These are phyloP conservation scores for Dynastes grantii DNA, from an alignment of 2,888 invertebrate species.

Conservation along the genomic window DNA sequence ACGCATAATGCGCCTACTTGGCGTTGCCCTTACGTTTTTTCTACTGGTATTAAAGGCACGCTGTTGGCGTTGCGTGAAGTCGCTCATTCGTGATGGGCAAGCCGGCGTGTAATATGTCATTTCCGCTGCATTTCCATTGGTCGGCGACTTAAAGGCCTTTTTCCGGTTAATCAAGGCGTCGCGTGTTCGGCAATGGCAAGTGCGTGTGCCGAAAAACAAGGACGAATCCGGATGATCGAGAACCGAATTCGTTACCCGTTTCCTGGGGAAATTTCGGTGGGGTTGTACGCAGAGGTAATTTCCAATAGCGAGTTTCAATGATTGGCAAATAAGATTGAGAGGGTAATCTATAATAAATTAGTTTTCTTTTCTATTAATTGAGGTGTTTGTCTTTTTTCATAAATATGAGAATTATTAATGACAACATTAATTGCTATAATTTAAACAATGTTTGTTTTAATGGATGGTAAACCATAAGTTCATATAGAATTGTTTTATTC, in stretches of 20 bases:
- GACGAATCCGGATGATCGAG: background rate
- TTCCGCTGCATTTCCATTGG: constrained; percentile 59
- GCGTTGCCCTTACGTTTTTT: background rate
- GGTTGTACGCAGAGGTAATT: background rate
- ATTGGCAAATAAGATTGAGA: too few relatives aligned
- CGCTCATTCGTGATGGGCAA: constrained; percentile 48
- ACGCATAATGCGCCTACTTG: background rate
- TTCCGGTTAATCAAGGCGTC: constrained; percentile 58
- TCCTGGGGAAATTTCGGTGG: background rate
- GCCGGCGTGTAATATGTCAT: constrained; percentile 59
- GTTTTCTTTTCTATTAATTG: too few relatives aligned
- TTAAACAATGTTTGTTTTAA: too few relatives aligned
- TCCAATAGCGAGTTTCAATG: too few relatives aligned
- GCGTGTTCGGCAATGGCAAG: constrained; percentile 29
- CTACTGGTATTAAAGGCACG: constrained; percentile 2
- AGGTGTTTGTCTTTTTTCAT: too few relatives aligned
- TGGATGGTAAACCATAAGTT: too few relatives aligned
- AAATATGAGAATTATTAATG: too few relatives aligned
- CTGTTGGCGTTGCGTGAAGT: constrained; percentile 32
- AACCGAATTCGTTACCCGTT: background rate
- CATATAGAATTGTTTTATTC: too few relatives aligned
- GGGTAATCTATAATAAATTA: too few relatives aligned
- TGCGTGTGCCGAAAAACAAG: constrained; percentile 42
- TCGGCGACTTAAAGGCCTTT: constrained; percentile 55
- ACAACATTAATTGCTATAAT: too few relatives aligned